Percentiles rank a stretch among this genome's conserved stretches.
Evolutionary conservation across 92 coral and sea anemone genomes (phyloP).

Genomic region (Epizoanthus rinbou): DNA sequence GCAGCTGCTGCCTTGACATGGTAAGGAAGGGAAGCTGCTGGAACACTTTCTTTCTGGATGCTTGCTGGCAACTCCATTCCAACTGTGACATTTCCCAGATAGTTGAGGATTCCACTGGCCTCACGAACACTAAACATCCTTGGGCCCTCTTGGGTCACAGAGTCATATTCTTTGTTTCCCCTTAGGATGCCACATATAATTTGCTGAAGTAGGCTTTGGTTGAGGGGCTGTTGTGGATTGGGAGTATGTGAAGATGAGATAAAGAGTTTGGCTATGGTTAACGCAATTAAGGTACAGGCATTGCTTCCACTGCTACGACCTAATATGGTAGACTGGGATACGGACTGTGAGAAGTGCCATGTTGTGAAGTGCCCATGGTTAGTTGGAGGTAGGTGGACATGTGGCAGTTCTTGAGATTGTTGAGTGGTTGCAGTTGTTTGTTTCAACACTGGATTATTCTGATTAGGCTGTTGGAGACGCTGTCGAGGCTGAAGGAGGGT

Average conservation of each 20-base stretch:
- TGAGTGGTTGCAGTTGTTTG: background rate
- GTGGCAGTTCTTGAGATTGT: background rate
- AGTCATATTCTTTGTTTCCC: background rate
- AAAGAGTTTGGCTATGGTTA: conserved; percentile 1
- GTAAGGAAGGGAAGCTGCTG: background rate
- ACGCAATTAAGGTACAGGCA: background rate
- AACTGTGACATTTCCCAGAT: too few relatives aligned
- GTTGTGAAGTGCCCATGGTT: too few relatives aligned
- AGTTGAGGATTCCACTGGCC: too few relatives aligned
- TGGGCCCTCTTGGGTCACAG: background rate
- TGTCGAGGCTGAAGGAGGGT: too few relatives aligned
- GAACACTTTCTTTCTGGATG: background rate
- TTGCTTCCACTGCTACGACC: too few relatives aligned
- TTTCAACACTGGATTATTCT: too few relatives aligned
- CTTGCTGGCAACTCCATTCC: background rate
- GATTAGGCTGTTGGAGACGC: background rate
- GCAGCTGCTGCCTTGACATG: background rate
- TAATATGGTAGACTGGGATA: too few relatives aligned
- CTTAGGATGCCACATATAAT: background rate
- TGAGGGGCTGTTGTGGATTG: background rate
- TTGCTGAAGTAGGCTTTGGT: background rate
- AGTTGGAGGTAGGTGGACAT: too few relatives aligned
- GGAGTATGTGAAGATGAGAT: conserved; percentile 10
- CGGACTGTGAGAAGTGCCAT: too few relatives aligned
- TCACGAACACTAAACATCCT: too few relatives aligned